These are phyloP conservation scores for Tetropium fuscum DNA, from an alignment of 2,888 invertebrate species.

Conservation along the genomic window DNA sequence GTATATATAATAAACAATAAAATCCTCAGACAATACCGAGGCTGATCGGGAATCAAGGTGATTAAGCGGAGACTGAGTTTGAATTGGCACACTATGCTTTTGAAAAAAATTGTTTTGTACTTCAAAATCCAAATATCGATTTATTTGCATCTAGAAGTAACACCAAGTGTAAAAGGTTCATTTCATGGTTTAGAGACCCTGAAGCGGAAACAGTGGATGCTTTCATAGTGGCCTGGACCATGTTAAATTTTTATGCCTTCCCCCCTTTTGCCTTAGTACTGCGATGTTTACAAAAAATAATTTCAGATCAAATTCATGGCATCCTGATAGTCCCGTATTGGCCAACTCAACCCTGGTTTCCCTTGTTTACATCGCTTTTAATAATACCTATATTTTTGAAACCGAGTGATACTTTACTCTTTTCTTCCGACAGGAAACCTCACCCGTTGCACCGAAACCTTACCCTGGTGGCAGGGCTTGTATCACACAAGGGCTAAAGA, in stretches of 20 bases:
- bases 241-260: not conserved
- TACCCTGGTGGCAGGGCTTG: not conserved
- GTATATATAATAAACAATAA: too few relatives aligned
- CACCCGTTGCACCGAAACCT: not conserved
- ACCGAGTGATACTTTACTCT: not conserved
- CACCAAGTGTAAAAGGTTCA: too few relatives aligned
- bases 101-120: too few relatives aligned
- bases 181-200: too few relatives aligned
- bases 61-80: too few relatives aligned
- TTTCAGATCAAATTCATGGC: not conserved
- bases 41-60: too few relatives aligned
- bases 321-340: not conserved
- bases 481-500: too few relatives aligned
- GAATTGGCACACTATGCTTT: too few relatives aligned
- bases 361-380: not conserved
- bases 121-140: too few relatives aligned
- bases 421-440: not conserved
- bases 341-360: not conserved
- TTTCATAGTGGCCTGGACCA: not conserved
- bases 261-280: not conserved
- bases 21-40: too few relatives aligned
- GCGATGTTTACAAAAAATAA: not conserved
- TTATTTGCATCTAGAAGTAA: too few relatives aligned
- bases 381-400: not conserved
- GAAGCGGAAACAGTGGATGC: not conserved